Evolutionary conservation across 2,888 invertebrate species (phyloP), one percentile per base, ranked within the genome.

Genomic region (Melanchra persicariae): DNA sequence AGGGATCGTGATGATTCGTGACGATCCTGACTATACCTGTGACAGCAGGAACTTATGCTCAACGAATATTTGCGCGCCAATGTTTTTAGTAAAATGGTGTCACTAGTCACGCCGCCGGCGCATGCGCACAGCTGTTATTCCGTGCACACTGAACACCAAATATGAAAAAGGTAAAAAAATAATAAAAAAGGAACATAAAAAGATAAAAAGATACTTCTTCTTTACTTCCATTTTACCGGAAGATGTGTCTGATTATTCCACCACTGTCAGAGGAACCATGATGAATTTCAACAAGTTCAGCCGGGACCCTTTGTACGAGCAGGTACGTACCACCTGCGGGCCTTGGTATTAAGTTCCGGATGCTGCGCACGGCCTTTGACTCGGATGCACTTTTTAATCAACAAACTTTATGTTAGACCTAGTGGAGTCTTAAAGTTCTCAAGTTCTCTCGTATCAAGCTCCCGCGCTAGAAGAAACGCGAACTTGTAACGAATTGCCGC

Each of bases 401-500:
- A 70, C 55, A 77, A 77, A 75, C 19, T 68, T 40, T 5, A 55
- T 43, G 24, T 74, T 15, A 24, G 40, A 45, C 26, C 40, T 10
- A 67, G 37, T 43, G 19, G 26, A 19, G 54, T 26, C 43, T 17
- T 40, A n/a, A n/a, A n/a, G n/a, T n/a, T 0, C 6, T 12, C 30
- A 8, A 52, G 30, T 22, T 8, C 2, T 9, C 10, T 26, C 19
- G 19, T 7, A 26, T 9, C 30, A 2, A 7, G 37, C 55, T 54
- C 47, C n/a, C 30, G 45, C 19, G 12, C 43, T 40, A 45, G n/a
- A 34, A 45, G 45, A 37, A 12, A 57, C 40, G 26, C 17, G 1
- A 76, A 77, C 60, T 70, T 77, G 43, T 58, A 61, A 75, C 30
- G 45, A 76, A 47, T 24, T 62, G 34, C 17, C 30, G 30, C 17